Evolutionary conservation across 2,797 vertebrate genomes (phyloP), one percentile per base, ranked within the genome.

Genomic region (Aselliscus stoliczkanus): DNA sequence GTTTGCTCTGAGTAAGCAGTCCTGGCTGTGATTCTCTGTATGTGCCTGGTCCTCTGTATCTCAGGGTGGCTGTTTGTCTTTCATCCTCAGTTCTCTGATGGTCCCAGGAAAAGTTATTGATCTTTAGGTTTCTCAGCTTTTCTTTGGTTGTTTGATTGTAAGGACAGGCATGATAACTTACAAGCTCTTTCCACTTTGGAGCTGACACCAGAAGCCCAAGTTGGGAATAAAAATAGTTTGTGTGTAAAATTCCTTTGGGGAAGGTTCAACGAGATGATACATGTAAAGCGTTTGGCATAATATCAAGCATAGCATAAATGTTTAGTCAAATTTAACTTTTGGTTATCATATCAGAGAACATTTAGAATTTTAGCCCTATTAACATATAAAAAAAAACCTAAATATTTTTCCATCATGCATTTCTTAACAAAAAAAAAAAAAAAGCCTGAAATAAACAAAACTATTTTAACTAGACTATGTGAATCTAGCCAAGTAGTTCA

Each of bases 391-490:
- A 73, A 97, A 80, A 14, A 50, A 15, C 14, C 56, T 60, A 88
- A 90, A 72, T 90, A 76, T 93, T 93, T 95, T 85, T 82, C 56
- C 90, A 90, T 69, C 77, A 72, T 86, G 34, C 29, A 50, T 69
- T 92, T 83, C 5, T 93, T 86, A 11, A 29, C 62, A 87, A 89
- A 69, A 29, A 69, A 87, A 89, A 69, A 83, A 77, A 34, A 80
- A 80, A 31, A 80, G 56, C 23, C 50, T 88, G 88, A 95, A 90
- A 75, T 73, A 90, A 92, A 86, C 86, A 31, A 94, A 91, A 54
- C n/a, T 90, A 58, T 92, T 91, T 91, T 94, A 89, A 93, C 76
- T 79, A 95, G 75, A 76, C 37, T 87, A 25, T 44, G 39, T 93
- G 47, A 60, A 87, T 65, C 39, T 73, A 69, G 87, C 39, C 89